phyloP scores from a whole-genome alignment of 2,888 invertebrate genomes.

The Macroteleia sp. region DNA sequence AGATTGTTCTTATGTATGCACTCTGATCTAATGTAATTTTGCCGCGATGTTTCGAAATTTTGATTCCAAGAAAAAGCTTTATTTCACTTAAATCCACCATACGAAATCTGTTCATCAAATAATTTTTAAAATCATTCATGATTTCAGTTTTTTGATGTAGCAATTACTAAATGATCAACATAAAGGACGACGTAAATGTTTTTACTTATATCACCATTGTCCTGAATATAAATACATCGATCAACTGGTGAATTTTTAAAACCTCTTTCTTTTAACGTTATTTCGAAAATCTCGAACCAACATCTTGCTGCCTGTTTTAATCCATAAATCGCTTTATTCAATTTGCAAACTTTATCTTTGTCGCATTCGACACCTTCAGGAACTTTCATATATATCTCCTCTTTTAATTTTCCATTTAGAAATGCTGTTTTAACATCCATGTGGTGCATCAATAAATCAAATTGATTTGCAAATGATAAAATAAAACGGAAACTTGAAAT shows the following conservation, averaged over 20 bases:
- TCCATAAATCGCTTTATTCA: conserved; percentile 4
- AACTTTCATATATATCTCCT: too few relatives aligned
- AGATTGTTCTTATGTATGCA: neutral
- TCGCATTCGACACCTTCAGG: conserved; percentile 35
- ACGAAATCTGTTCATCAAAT: conserved; percentile 6
- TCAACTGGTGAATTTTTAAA: neutral
- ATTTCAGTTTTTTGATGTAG: neutral
- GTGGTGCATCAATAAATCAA: neutral
- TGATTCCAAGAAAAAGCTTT: neutral
- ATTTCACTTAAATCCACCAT: conserved; percentile 14
- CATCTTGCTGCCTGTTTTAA: neutral
- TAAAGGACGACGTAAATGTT: conserved; percentile 46
- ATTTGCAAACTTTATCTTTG: conserved; percentile 22
- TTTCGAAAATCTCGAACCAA: conserved; percentile 4
- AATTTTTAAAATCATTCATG: neutral
- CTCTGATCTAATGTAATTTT: neutral
- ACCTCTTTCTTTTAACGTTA: neutral
- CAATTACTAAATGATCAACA: conserved; percentile 37
- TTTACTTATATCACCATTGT: conserved; percentile 18
- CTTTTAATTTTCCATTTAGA: neutral
- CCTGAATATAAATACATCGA: conserved; percentile 23
- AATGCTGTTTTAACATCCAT: neutral
- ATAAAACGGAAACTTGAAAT: neutral
- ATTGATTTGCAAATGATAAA: neutral
- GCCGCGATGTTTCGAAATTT: neutral